A percentile compares a stretch with the other conserved stretches of the same genome.
phyloP scores from a whole-genome alignment of 2,888 invertebrate species.

The Dugesia japonica region DNA sequence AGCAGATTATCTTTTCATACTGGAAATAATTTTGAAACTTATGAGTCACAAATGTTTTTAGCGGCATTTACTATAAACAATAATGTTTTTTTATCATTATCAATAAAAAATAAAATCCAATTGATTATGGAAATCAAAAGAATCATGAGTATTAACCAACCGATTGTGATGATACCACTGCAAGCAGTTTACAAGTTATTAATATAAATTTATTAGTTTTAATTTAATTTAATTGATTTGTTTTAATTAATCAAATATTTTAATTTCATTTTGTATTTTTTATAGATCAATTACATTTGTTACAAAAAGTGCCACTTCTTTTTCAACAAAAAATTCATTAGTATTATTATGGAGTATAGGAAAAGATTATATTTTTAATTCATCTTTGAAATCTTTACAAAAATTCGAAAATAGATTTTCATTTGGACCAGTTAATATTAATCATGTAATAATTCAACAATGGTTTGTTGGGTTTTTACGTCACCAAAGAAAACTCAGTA shows the following conservation, averaged over 20 bases:
- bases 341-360: neutral
- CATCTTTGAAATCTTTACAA: neutral
- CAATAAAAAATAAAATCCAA: neutral
- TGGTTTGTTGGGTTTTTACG: neutral
- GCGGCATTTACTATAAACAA: neutral
- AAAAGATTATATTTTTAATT: neutral
- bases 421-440: neutral
- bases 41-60: neutral
- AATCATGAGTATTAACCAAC: neutral
- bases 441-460: neutral
- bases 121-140: neutral
- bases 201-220: too few species aligned
- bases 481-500: neutral
- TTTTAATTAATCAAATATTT: too few species aligned
- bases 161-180: neutral
- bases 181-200: neutral
- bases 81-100: neutral
- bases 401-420: neutral
- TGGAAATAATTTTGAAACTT: neutral
- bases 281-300: neutral
- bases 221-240: too few species aligned
- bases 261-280: too few species aligned
- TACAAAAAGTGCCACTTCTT: neutral
- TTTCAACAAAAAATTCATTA: neutral
- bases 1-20: neutral